Evolutionary conservation across 2,797 vertebrate genomes (phyloP), one percentile per base, ranked within the genome.

Genomic region (Hydrophis major): DNA sequence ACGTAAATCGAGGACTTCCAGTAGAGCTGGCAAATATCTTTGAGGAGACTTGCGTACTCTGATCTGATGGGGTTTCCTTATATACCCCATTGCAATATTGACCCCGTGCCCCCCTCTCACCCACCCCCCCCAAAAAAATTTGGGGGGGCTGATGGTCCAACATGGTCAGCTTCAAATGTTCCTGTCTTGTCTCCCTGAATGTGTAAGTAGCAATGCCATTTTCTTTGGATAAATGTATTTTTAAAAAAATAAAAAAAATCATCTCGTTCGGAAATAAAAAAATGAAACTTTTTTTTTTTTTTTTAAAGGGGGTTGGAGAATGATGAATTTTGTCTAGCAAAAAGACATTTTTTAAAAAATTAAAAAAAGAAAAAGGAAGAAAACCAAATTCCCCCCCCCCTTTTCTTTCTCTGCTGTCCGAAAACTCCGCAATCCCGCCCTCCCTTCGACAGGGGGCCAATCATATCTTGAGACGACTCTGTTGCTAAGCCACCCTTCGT

Each of bases 401-500:
- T 97, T 97, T 97, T 97, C 98, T 98, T 98, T 98, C 97, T 97
- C 97, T 97, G 98, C 97, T 97, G 95, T 97, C 97, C 97, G 97
- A 98, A 93, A 93, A 97, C 97, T 97, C 97, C 96, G 96, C 97
- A 28, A 37, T n/a, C 59, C 87, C 87, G 20, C 83, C 55, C 88
- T n/a, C 97, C 96, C 96, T 78, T 97, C 97, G 90, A 92, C 94
- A 94, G 94, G 95, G 96, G 97, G 97, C 97, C 97, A 98, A 98
- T 98, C 98, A 98, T 98, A 98, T 97, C 98, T 97, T 97, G 96
- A 95, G 97, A 98, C 97, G 98, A 97, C 96, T 97, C 97, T 97
- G 97, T 98, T 97, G 97, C 97, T 97, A 98, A 98, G 97, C 97
- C 97, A 98, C 97, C 96, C 97, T 98, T 98, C 98, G 98, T 93